Base-by-base conservation (phyloP, 2,113 vertebrate genomes). In the Serinus canaria region DNA sequence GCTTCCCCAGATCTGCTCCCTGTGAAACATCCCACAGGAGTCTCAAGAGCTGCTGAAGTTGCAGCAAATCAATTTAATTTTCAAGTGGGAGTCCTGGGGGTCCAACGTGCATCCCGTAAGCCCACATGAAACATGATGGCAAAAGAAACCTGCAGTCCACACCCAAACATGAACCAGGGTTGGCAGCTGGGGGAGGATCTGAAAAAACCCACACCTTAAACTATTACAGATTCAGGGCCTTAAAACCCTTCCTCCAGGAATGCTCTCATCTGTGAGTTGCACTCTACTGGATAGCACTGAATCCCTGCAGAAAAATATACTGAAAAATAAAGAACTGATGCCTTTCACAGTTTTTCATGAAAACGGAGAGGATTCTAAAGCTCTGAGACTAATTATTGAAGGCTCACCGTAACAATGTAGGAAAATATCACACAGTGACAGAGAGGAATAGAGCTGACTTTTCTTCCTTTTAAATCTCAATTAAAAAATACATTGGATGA, bases 401-500 rank as follows among this genome's bases (percentile, higher is more conserved):
- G 89, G 77, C 88, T 97, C 83, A 70, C 74, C n/a, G 18, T 75
- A 91, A 85, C 76, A 96, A 92, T 14, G 22, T 47, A 81, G 74
- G 88, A 95, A 75, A 35, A 50, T 76, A 97, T 90, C 69, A 82
- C 55, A 63, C 41, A 90, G 69, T 2, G 3, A 83, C 70, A 77
- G 50, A 47, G 39, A 95, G 50, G 82, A 86, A 83, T 49, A 31
- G 33, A 77, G 41, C 81, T 22, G 77, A 79, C 89, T 94, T 81
- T 74, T 88, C 79, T 92, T 92, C 88, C 46, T 41, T 95, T 92
- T 96, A 90, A 96, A 95, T 97, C 97, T 97, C 97, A 98, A 98
- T 98, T 97, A 98, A 98, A 98, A 97, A 69, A 98, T 96, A 96
- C 97, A 98, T 94, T 74, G 35, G 94, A 94, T 95, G 93, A 97